Base-by-base conservation (phyloP, 53 echinoderm and acorn worm genomes). In the Apostichopus leukothele region DNA sequence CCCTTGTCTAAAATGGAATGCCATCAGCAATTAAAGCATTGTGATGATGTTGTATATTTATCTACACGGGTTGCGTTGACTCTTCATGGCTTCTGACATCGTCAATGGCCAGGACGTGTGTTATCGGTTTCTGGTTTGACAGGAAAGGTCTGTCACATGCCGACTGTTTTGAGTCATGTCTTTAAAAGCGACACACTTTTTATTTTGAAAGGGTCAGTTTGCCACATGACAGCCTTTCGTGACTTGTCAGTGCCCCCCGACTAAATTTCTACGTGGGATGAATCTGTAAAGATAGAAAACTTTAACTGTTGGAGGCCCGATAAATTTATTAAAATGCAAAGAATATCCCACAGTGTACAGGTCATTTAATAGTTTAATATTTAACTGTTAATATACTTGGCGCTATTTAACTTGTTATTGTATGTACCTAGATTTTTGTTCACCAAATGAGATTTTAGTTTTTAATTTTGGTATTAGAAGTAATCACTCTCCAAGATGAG, bases 1-100 rank as follows among this genome's bases (percentile, higher is more conserved):
- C 81, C 81, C 81, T 52, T 81, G 81, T 81, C 81, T 59, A 20
- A 59, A 81, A 81, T 81, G 81, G 81, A 54, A 81, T 81, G 81
- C 81, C 21, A 54, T 81, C 18, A 8, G 81, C 81, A 81, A 81
- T 81, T 81, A 81, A 81, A 55, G 81, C 81, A 20, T 51, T 52
- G 14, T 79, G 81, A 7, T 81, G 81, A 55, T 81, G 51, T 71
- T 71, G 81, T 54, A 25, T 81, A 54, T 81, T 54, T 71, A 71
- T 19, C 18, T 54, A 81, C 55, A 55, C 60, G 14, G 54, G 81
- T 81, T 54, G 81, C 22, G 55, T 55, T 81, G 23, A 12, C 9
- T 54, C 54, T 81, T 81, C 81, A 81, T 59, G 81, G 81, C 55
- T 81, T 81, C 60, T 81, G 55, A 54, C 11, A 14, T 59, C 7